Percentiles rank a stretch among this genome's conserved stretches.
These are phyloP conservation scores for Rhagologus leucostigma DNA, from an alignment of 2,113 vertebrate species.

Conservation along the genomic window DNA sequence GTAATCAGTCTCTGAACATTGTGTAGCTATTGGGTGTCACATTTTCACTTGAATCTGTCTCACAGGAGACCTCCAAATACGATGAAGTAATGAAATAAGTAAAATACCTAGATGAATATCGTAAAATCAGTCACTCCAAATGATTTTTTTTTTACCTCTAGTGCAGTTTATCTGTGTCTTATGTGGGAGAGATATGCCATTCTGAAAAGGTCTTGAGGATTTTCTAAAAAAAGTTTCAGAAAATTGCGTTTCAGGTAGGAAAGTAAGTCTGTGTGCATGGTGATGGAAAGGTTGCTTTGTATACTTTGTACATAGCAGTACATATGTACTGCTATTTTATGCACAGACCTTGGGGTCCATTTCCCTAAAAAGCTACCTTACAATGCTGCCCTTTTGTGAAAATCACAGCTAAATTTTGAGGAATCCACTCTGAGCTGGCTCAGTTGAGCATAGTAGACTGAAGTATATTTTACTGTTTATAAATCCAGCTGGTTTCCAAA, in stretches of 20 bases:
- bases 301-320: too few relatives aligned
- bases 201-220: neutral
- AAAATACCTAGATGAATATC: neutral
- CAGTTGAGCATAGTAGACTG: neutral
- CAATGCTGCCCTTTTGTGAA: neutral
- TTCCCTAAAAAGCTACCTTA: neutral
- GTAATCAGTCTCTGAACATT: neutral
- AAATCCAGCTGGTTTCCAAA: constrained; percentile 66
- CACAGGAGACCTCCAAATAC: neutral
- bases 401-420: neutral
- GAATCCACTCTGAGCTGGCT: neutral
- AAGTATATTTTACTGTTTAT: constrained; percentile 14
- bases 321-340: neutral
- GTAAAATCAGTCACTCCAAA: neutral
- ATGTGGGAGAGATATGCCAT: neutral
- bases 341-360: neutral
- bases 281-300: neutral
- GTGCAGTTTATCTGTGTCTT: neutral
- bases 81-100: neutral
- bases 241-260: neutral
- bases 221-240: neutral
- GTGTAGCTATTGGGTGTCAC: neutral
- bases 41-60: neutral
- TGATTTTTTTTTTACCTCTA: neutral
- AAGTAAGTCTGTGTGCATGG: neutral